These are phyloP conservation scores for Rhagologus leucostigma DNA, from an alignment of 2,113 vertebrate species.

Conservation along the genomic window DNA sequence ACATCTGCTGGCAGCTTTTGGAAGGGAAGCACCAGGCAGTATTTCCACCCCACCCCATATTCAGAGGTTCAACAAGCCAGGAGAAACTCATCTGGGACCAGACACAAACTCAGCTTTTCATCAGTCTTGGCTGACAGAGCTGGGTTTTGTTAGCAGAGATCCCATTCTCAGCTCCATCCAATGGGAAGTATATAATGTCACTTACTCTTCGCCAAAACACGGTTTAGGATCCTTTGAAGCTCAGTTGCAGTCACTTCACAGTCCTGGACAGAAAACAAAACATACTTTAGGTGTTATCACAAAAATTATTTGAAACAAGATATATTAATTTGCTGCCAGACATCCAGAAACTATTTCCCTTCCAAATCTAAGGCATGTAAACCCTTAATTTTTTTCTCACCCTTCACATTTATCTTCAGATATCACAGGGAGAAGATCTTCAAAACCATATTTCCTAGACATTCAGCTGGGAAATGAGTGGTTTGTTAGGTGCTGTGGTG, in stretches of 20 bases:
- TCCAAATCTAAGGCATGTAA: background rate
- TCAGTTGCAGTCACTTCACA: conserved; percentile 77
- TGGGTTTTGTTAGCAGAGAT: background rate
- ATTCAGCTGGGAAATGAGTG: background rate
- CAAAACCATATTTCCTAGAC: background rate
- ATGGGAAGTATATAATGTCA: background rate
- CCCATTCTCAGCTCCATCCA: background rate
- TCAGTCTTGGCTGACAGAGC: background rate
- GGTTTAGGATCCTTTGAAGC: conserved; percentile 81
- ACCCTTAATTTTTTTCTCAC: background rate
- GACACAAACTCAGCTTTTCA: background rate
- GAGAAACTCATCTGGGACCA: background rate
- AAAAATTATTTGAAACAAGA: background rate
- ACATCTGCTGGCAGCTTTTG: background rate
- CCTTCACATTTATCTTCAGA: background rate
- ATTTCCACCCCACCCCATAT: no score
- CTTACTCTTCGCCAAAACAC: conserved; percentile 79
- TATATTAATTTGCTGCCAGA: background rate
- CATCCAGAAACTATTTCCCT: background rate
- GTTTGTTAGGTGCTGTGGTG: background rate
- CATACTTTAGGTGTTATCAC: background rate
- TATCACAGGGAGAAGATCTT: background rate
- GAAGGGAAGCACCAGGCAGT: background rate
- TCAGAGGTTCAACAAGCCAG: background rate
- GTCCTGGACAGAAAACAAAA: conserved; percentile 71